Base-by-base conservation (phyloP, 1,140 invertebrate genomes). In the Drosophila elegans region DNA sequence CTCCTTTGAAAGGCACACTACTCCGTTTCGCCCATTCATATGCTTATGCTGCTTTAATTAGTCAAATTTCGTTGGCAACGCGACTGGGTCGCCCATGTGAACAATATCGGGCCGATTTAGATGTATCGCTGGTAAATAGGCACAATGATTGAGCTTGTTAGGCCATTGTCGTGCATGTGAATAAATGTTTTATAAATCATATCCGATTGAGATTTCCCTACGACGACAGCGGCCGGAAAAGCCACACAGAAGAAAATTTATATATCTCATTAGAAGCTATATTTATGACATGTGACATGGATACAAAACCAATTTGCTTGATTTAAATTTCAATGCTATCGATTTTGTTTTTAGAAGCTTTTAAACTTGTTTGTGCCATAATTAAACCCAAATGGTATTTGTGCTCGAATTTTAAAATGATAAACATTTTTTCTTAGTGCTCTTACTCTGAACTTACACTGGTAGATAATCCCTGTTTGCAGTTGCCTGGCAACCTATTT, bases 101-200 rank as follows among this genome's bases (percentile, higher is more conserved):
- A 41, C 66, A 71, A 48, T 71, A 71, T 71, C 67, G 67, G 34
- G 32, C 52, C 52, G 64, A 71, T 71, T 69, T 48, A 41, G 64
- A 71, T 71, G 46, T 71, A 68, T 71, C 44, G 51, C 29, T 32
- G 54, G 21, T 68, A 71, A 68, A 68, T 71, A 71, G 67, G 67
- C 67, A 71, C 67, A 55, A 71, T 71, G 66, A 71, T 71, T 71
- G 67, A 71, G 67, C 67, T 71, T 71, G 67, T 71, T 71, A 71
- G 51, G 64, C 27, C 44, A 56, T 71, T 71, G 67, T 71, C 51
- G 66, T 13, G 51, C 13, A 39, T 57, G 36, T 71, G 44, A 49
- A 41, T 71, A 48, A 57, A 71, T 71, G 36, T 71, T 71, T 71
- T 71, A 71, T 71, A 71, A 71, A 71, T 71, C 52, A 57, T 71